Conservation (phyloP, 2,797 vertebrate genomes). For the Rhadinocentrus ornatus region DNA sequence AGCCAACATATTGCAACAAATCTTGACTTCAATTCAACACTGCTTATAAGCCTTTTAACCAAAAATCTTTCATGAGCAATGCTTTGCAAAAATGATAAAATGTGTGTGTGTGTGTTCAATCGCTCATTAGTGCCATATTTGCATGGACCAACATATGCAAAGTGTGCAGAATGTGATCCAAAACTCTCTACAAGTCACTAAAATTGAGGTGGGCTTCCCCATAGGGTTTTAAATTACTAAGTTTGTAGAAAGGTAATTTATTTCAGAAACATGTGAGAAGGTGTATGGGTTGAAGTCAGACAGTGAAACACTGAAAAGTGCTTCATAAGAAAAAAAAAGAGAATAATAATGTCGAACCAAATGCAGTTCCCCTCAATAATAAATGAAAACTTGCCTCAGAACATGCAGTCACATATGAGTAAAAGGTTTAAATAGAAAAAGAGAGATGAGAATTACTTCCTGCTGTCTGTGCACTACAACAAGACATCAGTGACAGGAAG, state of each 20-base stretch:
- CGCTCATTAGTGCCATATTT: background rate
- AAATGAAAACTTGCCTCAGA: background rate
- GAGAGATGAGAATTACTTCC: background rate
- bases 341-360: constrained; percentile 12
- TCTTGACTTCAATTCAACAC: too few species aligned
- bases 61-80: constrained; percentile 8
- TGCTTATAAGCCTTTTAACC: constrained; percentile 28
- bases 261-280: constrained; percentile 10
- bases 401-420: background rate
- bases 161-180: background rate
- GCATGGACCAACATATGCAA: background rate
- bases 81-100: background rate
- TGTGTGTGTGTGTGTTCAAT: too few species aligned
- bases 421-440: background rate
- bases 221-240: background rate
- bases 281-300: background rate
- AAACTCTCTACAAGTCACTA: background rate
- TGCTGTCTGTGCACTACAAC: constrained; percentile 8
- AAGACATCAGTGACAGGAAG: background rate
- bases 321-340: background rate
- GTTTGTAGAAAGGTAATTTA: background rate
- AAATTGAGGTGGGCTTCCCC: background rate
- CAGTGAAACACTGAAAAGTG: background rate
- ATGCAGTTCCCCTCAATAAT: background rate
- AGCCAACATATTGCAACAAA: too few species aligned